Percentiles rank a stretch among this genome's conserved stretches.
Evolutionary conservation across 2,797 vertebrate genomes (phyloP).

Genomic region (Tapirus indicus): DNA sequence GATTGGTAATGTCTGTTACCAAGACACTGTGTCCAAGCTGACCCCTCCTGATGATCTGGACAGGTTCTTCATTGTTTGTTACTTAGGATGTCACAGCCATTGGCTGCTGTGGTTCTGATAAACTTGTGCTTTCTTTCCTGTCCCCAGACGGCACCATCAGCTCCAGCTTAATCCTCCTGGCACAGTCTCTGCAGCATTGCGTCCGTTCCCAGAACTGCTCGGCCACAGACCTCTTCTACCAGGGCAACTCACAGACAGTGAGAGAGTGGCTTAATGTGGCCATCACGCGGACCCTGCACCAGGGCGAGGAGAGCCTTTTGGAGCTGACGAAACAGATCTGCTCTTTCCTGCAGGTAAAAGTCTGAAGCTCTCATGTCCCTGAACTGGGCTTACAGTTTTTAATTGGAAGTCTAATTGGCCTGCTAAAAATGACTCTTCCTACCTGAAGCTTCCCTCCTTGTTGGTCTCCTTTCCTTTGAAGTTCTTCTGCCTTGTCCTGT

Average conservation of each 20-base stretch:
- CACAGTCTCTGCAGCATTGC: constrained; percentile 97
- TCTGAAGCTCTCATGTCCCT: background rate
- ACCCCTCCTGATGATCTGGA: background rate
- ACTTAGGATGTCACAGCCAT: background rate
- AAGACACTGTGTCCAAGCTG: background rate
- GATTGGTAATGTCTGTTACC: background rate
- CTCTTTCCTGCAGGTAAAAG: constrained; percentile 96
- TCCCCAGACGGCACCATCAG: constrained; percentile 96
- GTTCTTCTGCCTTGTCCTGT: background rate
- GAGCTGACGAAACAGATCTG: constrained; percentile 98
- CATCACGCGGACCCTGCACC: constrained; percentile 97
- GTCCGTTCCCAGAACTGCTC: constrained; percentile 96
- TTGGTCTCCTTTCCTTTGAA: background rate
- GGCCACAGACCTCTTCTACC: constrained; percentile 98
- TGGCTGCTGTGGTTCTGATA: background rate
- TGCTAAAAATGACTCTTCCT: background rate
- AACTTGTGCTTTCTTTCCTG: background rate
- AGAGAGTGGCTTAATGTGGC: constrained; percentile 97
- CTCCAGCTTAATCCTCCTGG: constrained; percentile 95
- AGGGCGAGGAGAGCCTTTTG: constrained; percentile 97
- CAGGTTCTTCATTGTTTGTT: fast-evolving
- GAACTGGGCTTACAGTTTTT: background rate
- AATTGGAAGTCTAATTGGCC: background rate
- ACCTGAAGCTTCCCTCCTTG: background rate
- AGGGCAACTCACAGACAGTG: constrained; percentile 95